These are phyloP conservation scores for Ischnus inquisitorius DNA, from an alignment of 2,888 invertebrate species.

Conservation along the genomic window DNA sequence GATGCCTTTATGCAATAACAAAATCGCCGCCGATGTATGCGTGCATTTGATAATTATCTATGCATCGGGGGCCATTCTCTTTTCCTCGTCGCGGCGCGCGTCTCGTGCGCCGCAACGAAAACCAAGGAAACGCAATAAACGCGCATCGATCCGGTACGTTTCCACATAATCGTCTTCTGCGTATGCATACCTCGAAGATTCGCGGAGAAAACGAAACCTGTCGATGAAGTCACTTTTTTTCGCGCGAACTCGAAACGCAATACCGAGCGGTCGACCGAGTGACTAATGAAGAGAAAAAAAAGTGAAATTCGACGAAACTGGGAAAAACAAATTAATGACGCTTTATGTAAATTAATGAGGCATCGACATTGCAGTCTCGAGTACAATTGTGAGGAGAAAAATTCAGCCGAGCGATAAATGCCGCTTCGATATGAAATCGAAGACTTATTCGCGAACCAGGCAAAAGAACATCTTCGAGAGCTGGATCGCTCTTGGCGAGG, in stretches of 20 bases:
- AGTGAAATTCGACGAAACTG: neutral
- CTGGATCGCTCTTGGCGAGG: neutral
- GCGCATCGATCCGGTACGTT: conserved; percentile 24
- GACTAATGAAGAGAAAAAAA: neutral
- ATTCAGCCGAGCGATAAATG: too few relatives aligned
- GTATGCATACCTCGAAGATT: neutral
- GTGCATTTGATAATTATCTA: conserved; percentile 70
- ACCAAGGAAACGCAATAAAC: conserved; percentile 27
- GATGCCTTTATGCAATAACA: conserved; percentile 54
- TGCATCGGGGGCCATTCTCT: conserved; percentile 72
- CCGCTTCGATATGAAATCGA: neutral
- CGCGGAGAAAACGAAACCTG: neutral
- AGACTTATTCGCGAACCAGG: neutral
- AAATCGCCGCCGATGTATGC: conserved; percentile 60
- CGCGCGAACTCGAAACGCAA: neutral
- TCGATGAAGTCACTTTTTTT: conserved; percentile 5
- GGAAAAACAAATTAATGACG: neutral
- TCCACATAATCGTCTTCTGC: conserved; percentile 4
- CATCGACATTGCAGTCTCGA: neutral
- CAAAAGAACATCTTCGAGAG: neutral
- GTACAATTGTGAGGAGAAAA: too few relatives aligned
- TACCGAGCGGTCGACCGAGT: neutral
- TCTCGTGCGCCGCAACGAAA: conserved; percentile 30
- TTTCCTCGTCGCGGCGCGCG: conserved; percentile 53
- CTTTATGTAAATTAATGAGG: neutral